phyloP scores from a whole-genome alignment of 2,113 vertebrate genomes.

The Eupsittula cactorum region DNA sequence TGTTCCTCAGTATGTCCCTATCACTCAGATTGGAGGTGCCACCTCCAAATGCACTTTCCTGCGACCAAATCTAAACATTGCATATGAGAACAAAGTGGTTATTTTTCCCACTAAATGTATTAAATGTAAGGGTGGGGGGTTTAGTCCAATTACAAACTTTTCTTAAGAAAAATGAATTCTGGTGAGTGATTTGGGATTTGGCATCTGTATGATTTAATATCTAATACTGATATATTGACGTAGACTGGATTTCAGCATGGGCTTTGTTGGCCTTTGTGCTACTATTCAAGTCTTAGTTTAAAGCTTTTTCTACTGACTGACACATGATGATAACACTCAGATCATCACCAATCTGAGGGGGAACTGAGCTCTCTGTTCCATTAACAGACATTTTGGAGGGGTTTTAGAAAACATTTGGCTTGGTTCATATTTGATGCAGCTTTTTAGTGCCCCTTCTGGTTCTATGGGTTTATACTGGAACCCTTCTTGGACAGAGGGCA shows the following conservation, averaged over 20 bases:
- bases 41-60: not conserved
- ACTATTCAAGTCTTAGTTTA: not conserved
- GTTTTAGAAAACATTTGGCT: not conserved
- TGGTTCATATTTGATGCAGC: not conserved
- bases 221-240: not conserved
- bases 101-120: not conserved
- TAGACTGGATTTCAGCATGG: not conserved
- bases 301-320: not conserved
- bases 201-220: not conserved
- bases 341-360: not conserved
- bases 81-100: not conserved
- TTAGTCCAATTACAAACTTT: not conserved
- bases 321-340: not conserved
- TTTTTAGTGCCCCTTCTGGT: not conserved
- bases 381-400: not conserved
- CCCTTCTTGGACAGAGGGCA: not conserved
- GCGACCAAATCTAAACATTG: not conserved
- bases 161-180: not conserved
- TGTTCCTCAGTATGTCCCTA: rapidly evolving
- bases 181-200: not conserved
- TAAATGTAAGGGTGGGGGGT: rapidly evolving
- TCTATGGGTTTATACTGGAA: not conserved
- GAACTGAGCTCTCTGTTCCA: not conserved
- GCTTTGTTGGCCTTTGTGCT: not conserved
- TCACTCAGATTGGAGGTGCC: not conserved